phyloP scores from a whole-genome alignment of 2,888 invertebrate genomes.

The Tachina grossa region DNA sequence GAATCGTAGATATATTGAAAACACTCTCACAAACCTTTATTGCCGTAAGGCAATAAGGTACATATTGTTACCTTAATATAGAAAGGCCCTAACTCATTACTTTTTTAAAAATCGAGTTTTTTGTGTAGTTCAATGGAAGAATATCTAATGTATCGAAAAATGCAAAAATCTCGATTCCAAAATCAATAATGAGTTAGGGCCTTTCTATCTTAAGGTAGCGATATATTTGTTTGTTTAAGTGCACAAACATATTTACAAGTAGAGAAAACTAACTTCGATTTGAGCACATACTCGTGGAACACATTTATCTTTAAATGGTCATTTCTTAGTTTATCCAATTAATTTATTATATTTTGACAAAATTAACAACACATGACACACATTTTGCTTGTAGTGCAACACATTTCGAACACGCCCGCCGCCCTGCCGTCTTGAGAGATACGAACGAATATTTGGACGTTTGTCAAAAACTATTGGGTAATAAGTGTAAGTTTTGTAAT shows the following conservation, averaged over 20 bases:
- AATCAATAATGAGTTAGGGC: too few relatives aligned
- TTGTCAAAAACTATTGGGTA: constrained; percentile 63
- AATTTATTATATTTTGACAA: constrained; percentile 71
- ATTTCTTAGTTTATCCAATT: constrained; percentile 68
- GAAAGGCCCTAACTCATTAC: too few relatives aligned
- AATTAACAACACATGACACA: constrained; percentile 62
- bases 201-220: too few relatives aligned
- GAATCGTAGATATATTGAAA: too few relatives aligned
- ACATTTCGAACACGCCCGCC: constrained; percentile 4
- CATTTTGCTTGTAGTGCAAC: not conserved
- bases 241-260: not conserved
- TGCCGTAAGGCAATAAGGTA: too few relatives aligned
- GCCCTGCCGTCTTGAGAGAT: constrained; percentile 4
- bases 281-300: not conserved
- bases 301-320: constrained; percentile 36
- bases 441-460: constrained; percentile 62
- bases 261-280: not conserved
- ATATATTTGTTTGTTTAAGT: too few relatives aligned
- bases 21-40: too few relatives aligned
- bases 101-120: too few relatives aligned
- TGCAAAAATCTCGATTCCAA: too few relatives aligned
- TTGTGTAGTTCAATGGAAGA: too few relatives aligned
- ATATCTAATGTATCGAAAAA: too few relatives aligned
- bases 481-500: constrained; percentile 31
- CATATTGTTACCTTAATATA: too few relatives aligned